Percentiles rank a stretch among this genome's conserved stretches.
These are phyloP conservation scores for Oxystoma pomonae DNA, from an alignment of 2,888 invertebrate species.

Conservation along the genomic window DNA sequence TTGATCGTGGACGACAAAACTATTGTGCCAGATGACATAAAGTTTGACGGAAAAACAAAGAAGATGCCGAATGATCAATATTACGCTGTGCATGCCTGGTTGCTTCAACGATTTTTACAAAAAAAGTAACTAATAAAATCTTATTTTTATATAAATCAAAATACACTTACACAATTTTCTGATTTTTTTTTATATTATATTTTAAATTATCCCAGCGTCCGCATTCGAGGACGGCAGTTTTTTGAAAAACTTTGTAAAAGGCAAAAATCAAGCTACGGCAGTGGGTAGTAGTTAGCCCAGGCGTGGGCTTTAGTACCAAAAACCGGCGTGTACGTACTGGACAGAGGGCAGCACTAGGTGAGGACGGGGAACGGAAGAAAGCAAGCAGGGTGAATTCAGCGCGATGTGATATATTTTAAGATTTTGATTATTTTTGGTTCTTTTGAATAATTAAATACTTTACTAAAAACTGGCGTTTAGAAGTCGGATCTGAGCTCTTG, in stretches of 20 bases:
- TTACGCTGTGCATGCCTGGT: neutral
- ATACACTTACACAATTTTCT: neutral
- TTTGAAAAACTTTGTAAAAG: neutral
- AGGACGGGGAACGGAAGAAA: no score
- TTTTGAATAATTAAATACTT: no score
- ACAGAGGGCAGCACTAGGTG: no score
- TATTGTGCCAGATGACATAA: neutral
- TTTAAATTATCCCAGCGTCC: conserved; percentile 1
- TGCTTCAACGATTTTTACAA: neutral
- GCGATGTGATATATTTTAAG: no score
- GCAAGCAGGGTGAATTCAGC: no score
- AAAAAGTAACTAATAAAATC: neutral
- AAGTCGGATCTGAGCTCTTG: no score
- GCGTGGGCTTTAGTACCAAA: no score
- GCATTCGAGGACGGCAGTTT: neutral
- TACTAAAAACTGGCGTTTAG: no score
- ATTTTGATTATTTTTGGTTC: no score
- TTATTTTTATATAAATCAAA: neutral
- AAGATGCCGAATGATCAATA: conserved; percentile 1
- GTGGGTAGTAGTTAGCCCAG: no score
- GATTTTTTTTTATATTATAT: neutral
- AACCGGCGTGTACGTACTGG: no score
- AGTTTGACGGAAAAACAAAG: neutral
- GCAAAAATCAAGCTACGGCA: no score
- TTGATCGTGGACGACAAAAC: neutral